Evolutionary conservation across 2,113 vertebrate genomes (phyloP).

Genomic region (Austrofundulus limnaeus): DNA sequence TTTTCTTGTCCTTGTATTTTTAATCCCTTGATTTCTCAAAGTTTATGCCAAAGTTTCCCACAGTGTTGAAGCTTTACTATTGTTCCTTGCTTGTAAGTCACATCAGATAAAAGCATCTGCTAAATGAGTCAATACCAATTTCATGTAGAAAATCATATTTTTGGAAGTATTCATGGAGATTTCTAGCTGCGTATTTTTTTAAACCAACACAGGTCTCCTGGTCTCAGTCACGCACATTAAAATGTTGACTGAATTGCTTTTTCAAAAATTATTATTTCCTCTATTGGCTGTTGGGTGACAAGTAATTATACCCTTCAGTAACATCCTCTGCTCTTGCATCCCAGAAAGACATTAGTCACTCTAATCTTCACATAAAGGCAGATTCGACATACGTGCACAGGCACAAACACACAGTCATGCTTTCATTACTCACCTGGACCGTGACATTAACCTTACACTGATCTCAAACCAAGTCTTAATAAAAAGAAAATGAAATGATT

Average conservation of each 20-base stretch:
- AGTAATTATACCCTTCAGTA: slow-evolving; percentile 58
- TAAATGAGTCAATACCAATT: neutral
- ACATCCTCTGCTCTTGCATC: slow-evolving; percentile 23
- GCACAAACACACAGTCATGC: neutral
- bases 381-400: slow-evolving; percentile 3
- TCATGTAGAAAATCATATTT: neutral
- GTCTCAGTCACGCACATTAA: neutral
- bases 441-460: neutral
- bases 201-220: neutral
- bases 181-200: neutral
- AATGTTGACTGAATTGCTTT: slow-evolving; percentile 3
- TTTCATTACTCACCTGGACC: neutral
- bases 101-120: neutral
- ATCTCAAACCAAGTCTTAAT: slow-evolving; percentile 1
- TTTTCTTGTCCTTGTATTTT: neutral
- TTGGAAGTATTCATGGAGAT: neutral
- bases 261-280: slow-evolving; percentile 24
- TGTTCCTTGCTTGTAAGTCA: neutral
- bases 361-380: slow-evolving; percentile 43
- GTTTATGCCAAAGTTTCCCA: neutral
- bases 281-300: slow-evolving; percentile 40
- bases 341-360: slow-evolving; percentile 49
- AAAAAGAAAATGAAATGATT: neutral
- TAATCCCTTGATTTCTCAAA: neutral
- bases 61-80: neutral